Percentiles rank a stretch among this genome's conserved stretches.
Evolutionary conservation across 2,113 vertebrate species (phyloP).

Genomic region (Chloroceryle aenea): DNA sequence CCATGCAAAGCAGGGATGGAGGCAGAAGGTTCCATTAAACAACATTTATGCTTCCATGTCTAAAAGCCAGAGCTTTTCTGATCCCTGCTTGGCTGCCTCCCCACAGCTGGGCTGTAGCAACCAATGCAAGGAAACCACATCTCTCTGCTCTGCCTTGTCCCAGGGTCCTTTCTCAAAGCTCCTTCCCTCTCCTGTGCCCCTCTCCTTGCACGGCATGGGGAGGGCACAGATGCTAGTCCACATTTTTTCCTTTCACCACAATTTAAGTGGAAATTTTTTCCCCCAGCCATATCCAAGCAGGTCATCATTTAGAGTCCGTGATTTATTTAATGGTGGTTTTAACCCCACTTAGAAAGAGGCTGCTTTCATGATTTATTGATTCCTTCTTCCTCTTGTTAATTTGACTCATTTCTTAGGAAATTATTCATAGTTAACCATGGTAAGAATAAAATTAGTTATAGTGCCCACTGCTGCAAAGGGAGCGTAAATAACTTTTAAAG

Average conservation of each 20-base stretch:
- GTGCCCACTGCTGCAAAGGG: conserved; percentile 74
- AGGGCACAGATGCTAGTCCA: neutral
- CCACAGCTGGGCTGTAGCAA: neutral
- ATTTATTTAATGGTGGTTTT: conserved; percentile 79
- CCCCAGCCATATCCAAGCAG: neutral
- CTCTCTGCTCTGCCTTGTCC: neutral
- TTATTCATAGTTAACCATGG: conserved; percentile 81
- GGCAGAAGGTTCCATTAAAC: conserved; percentile 23
- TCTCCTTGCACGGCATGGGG: neutral
- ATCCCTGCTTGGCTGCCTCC: neutral
- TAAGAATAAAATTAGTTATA: conserved; percentile 80
- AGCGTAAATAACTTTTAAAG: conserved; percentile 80
- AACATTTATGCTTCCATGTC: neutral
- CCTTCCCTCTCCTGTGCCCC: neutral
- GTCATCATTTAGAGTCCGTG: conserved; percentile 63
- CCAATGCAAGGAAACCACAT: neutral
- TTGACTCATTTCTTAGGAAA: conserved; percentile 82
- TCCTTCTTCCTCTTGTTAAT: conserved; percentile 79
- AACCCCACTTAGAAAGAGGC: conserved; percentile 81
- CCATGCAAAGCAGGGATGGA: neutral
- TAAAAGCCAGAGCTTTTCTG: neutral
- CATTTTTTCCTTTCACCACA: conserved; percentile 1
- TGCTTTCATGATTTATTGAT: conserved; percentile 80
- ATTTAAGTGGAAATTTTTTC: conserved; percentile 16
- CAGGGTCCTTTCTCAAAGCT: neutral